A percentile compares a stretch with the other conserved stretches of the same genome.
Evolutionary conservation across 2,888 invertebrate species (phyloP).

Genomic region (Drosophila peninsularis): DNA sequence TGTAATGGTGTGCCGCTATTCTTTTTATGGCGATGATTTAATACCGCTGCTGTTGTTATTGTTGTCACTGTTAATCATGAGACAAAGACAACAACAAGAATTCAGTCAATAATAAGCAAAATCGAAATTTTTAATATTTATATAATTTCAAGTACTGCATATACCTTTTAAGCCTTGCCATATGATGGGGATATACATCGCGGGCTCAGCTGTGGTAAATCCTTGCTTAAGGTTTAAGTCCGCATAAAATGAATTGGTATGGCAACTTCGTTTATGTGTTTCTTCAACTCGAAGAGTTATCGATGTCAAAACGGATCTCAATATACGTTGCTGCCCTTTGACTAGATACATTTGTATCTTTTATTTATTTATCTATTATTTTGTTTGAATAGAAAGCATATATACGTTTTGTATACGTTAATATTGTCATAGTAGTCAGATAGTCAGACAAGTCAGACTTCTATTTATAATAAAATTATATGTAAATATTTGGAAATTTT

Average conservation of each 20-base stretch:
- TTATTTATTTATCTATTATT: neutral
- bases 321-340: neutral
- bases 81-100: conserved; percentile 32
- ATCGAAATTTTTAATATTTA: conserved; percentile 1
- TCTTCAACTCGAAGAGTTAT: neutral
- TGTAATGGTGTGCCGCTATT: neutral
- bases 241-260: neutral
- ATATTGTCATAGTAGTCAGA: neutral
- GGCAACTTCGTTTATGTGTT: neutral
- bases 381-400: neutral
- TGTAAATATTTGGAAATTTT: conserved; percentile 11
- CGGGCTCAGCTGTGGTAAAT: neutral
- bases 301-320: neutral
- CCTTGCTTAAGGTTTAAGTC: conserved; percentile 9
- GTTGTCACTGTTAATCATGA: conserved; percentile 8
- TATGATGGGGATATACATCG: neutral
- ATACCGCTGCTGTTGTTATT: conserved; percentile 28
- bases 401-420: neutral
- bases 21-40: conserved; percentile 68
- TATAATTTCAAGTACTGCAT: conserved; percentile 1
- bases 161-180: neutral
- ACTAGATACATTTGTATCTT: neutral
- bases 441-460: neutral
- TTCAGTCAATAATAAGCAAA: conserved; percentile 2
- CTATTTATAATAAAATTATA: neutral